These are phyloP conservation scores for Hyperopisus bebe DNA, from an alignment of 2,113 vertebrate genomes.

Conservation along the genomic window DNA sequence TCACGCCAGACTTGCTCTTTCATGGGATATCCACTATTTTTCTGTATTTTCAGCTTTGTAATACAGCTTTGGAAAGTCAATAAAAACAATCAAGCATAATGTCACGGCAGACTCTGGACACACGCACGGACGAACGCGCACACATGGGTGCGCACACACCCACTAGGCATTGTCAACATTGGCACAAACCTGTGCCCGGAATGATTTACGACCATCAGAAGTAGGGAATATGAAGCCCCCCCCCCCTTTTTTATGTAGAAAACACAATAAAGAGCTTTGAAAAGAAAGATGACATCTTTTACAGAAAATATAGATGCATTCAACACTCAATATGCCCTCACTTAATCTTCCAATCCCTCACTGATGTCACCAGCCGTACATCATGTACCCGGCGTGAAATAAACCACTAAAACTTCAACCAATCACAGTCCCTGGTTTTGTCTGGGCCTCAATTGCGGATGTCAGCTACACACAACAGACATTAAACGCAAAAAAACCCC, in stretches of 20 bases:
- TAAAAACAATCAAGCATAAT: neutral
- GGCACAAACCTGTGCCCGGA: neutral
- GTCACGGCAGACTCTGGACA: neutral
- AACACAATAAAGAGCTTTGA: constrained; percentile 1
- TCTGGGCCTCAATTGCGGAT: neutral
- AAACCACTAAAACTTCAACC: constrained; percentile 1
- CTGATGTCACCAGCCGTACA: constrained; percentile 4
- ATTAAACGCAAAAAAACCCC: neutral
- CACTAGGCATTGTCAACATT: neutral
- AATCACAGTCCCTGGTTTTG: constrained; percentile 7
- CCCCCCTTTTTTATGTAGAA: constrained; percentile 8
- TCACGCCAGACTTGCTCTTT: neutral
- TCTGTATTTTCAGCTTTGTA: neutral
- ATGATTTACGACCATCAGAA: constrained; percentile 7
- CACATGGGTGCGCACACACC: neutral
- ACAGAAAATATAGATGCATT: constrained; percentile 1
- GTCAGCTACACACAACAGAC: neutral
- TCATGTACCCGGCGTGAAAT: neutral
- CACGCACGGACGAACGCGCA: neutral
- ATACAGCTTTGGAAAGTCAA: neutral
- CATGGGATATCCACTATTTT: neutral
- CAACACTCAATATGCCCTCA: neutral
- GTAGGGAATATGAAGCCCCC: neutral
- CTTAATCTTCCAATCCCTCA: constrained; percentile 1
- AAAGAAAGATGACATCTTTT: constrained; percentile 1